Conservation (phyloP, 2,797 vertebrate genomes). For the Jordanella pulchra region DNA sequence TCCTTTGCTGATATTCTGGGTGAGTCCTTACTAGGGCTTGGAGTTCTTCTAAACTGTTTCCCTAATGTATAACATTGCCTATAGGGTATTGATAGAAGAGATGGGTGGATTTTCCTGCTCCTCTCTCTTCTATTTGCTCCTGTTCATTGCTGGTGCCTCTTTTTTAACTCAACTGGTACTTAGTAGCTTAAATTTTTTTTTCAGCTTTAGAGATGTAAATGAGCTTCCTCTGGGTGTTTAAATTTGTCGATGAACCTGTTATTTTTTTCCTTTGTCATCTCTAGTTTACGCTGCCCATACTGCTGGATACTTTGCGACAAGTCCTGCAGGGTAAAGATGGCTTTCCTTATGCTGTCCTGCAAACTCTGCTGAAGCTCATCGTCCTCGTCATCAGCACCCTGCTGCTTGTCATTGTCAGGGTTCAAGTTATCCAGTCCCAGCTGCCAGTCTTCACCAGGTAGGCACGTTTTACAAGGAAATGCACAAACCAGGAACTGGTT, state of each 20-base stretch:
- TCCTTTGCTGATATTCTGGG: too few relatives aligned
- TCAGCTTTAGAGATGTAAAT: too few relatives aligned
- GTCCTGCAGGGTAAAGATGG: slow-evolving; percentile 88
- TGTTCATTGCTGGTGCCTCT: too few relatives aligned
- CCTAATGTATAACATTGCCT: too few relatives aligned
- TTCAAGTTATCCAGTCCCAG: slow-evolving; percentile 98
- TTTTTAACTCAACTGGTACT: too few relatives aligned
- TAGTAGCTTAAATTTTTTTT: too few relatives aligned
- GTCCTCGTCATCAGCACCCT: slow-evolving; percentile 96
- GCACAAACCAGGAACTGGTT: not conserved
- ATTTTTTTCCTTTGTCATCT: not conserved
- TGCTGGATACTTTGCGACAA: slow-evolving; percentile 85
- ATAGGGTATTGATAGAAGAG: too few relatives aligned
- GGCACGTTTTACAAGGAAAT: not conserved
- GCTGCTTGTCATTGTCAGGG: slow-evolving; percentile 92
- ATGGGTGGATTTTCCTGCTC: too few relatives aligned
- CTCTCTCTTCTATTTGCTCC: too few relatives aligned
- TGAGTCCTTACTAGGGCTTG: too few relatives aligned
- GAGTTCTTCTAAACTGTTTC: too few relatives aligned
- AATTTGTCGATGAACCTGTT: not conserved
- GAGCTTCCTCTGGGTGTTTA: too few relatives aligned
- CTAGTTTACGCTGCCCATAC: slow-evolving; percentile 91
- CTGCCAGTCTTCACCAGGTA: slow-evolving; percentile 98
- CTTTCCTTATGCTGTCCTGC: slow-evolving; percentile 90
- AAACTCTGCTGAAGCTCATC: slow-evolving; percentile 93